Conservation (phyloP, 2,113 vertebrate species). For the human (Homo sapiens) region GRCh38 chr12:31233501-31234000, state of each 20-base stretch:
- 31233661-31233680: neutral
- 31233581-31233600: neutral
- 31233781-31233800: neutral
- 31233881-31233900: neutral
- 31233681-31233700: neutral
- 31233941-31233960: neutral
- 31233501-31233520: neutral
- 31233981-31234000: fast-evolving
- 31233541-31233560: neutral
- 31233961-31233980: neutral
- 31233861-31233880: neutral
- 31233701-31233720: neutral
- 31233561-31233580: neutral
- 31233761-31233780: neutral
- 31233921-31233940: neutral
- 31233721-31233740: neutral
- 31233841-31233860: neutral
- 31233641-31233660: neutral
- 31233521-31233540: neutral
- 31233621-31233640: neutral
- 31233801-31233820: neutral
- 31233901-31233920: neutral
- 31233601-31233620: neutral
- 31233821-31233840: neutral
- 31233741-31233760: neutral